Base-by-base conservation (phyloP, 2,797 vertebrate species). In the Megaceryle alcyon region DNA sequence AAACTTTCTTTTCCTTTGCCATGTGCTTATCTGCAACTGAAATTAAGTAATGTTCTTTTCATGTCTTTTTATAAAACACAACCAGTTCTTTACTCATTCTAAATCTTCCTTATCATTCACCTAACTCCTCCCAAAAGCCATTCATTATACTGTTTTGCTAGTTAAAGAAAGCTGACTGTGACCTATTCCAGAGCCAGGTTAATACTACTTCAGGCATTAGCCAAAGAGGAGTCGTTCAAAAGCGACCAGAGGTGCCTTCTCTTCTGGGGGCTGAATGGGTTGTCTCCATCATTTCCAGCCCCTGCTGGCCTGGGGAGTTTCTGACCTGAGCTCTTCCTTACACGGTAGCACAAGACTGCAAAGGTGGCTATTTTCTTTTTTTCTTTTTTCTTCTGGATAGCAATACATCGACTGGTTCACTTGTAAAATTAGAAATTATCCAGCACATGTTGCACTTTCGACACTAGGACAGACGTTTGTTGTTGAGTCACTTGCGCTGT, bases 221-320 rank as follows among this genome's bases (percentile, higher is more conserved):
- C 97, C 97, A 97, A 97, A 97, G 97, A 97, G 93, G 96, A 97
- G 93, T 97, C 53, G 92, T 94, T 96, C 91, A 87, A 44, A 84
- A 96, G 92, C 78, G 92, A 97, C 96, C 96, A 94, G 95, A 96
- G 97, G 97, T 97, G 97, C 97, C 97, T 97, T 97, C 96, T 96
- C 95, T 96, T 97, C 95, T 86, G 72, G 96, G 90, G 96, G 88
- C 95, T 95, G 94, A 94, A 53, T 94, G 57, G 59, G n/a, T 97
- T 90, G 53, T 95, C 87, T 96, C 59, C 72, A 96, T 94, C 80
- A 91, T 96, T 97, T 90, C 88, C 82, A 94, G 92, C 57, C 94
- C 86, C 88, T 94, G 90, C 93, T 96, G 83, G 95, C 66, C 91
- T 97, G 84, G 69, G 72, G 77, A 90, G 88, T 92, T 86, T 76